A percentile compares a stretch with the other conserved stretches of the same genome.
These are phyloP conservation scores for Danionella cerebrum DNA, from an alignment of 2,113 vertebrate genomes.

Conservation along the genomic window DNA sequence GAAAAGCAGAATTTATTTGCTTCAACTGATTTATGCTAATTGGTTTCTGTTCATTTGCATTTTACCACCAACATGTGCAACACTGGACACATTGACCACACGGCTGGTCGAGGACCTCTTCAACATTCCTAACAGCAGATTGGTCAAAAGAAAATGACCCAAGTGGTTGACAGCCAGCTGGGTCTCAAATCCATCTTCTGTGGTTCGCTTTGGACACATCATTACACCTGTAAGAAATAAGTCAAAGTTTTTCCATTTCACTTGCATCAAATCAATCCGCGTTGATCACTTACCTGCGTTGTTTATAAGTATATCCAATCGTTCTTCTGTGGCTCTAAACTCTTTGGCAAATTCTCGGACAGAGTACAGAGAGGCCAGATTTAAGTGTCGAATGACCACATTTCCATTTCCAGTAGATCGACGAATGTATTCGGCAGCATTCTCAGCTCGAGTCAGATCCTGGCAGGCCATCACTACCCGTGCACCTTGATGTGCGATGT, in stretches of 20 bases:
- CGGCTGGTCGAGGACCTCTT: conserved; percentile 60
- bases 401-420: conserved; percentile 56
- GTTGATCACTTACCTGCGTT: conserved; percentile 54
- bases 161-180: conserved; percentile 67
- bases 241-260: background rate
- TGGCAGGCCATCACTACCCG: conserved; percentile 67
- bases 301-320: conserved; percentile 66
- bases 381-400: conserved; percentile 58
- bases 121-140: conserved; percentile 56
- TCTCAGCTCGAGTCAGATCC: conserved; percentile 55
- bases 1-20: too few species aligned
- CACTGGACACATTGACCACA: conserved; percentile 59
- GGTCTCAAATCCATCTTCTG: conserved; percentile 66
- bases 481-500: conserved; percentile 44
- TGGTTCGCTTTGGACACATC: conserved; percentile 67
- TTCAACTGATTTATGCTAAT: too few species aligned
- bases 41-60: too few species aligned
- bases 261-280: background rate
- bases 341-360: conserved; percentile 58
- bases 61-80: conserved; percentile 57
- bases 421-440: conserved; percentile 49
- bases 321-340: conserved; percentile 53
- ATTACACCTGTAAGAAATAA: conserved; percentile 55
- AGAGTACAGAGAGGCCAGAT: conserved; percentile 56
- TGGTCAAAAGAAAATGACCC: conserved; percentile 67